Conservation (phyloP, 2,797 vertebrate species). For the Coccyzus lansbergi region DNA sequence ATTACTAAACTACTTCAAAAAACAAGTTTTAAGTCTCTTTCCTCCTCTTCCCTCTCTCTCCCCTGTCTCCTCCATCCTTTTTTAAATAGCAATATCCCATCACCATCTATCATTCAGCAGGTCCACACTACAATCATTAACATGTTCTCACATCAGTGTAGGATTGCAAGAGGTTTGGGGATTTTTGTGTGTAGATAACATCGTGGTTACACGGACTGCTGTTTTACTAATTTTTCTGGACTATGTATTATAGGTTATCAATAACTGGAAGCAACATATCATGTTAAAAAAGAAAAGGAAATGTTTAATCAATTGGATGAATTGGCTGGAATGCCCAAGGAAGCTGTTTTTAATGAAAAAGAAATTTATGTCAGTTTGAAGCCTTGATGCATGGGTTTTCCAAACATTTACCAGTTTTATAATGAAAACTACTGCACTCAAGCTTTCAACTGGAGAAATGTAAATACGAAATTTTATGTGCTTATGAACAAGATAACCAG, state of each 20-base stretch:
- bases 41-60: no score
- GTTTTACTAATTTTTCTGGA: neutral
- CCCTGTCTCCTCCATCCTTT: rapidly evolving
- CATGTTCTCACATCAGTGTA: neutral
- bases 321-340: neutral
- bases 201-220: neutral
- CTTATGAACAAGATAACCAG: neutral
- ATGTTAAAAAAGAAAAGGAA: neutral
- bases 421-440: neutral
- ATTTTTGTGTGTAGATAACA: rapidly evolving
- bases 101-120: neutral
- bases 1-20: neutral
- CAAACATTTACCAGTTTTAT: neutral
- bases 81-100: neutral
- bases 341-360: neutral
- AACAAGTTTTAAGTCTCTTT: neutral
- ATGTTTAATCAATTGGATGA: neutral
- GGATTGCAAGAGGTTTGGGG: neutral
- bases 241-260: rapidly evolving
- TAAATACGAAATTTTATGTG: neutral
- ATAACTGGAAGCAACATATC: neutral
- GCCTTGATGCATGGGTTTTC: neutral
- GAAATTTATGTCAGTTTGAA: neutral
- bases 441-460: neutral
- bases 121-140: neutral